Percentiles rank a stretch among this genome's conserved stretches.
phyloP scores from a whole-genome alignment of 2,888 invertebrate species.

The Deilephila elpenor region DNA sequence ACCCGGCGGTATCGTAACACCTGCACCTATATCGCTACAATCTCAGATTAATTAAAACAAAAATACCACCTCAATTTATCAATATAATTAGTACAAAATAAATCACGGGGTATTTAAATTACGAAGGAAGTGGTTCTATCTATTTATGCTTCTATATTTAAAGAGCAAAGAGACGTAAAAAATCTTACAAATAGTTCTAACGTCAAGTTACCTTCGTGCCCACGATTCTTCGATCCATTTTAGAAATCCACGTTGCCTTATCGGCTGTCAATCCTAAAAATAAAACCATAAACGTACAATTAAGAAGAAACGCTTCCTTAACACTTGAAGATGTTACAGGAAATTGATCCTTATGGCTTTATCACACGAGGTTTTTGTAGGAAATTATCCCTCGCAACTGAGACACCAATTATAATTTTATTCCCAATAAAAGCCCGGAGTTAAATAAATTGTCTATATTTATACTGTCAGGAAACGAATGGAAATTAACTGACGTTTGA shows the following conservation, averaged over 20 bases:
- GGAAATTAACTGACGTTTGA: constrained; percentile 16
- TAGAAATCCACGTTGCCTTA: no score
- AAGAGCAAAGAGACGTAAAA: no score
- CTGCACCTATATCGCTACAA: not conserved
- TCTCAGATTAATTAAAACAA: not conserved
- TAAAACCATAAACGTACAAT: no score
- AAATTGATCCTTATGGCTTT: no score
- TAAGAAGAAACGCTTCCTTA: no score
- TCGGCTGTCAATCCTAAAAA: no score
- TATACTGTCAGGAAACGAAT: constrained; percentile 23
- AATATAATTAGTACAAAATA: not conserved
- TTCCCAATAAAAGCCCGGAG: constrained; percentile 3
- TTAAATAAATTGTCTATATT: constrained; percentile 4
- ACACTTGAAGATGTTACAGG: no score
- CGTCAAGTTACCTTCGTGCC: no score
- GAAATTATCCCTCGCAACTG: not conserved
- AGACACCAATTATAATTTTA: constrained; percentile 10
- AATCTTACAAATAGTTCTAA: no score
- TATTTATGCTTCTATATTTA: no score
- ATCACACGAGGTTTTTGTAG: not conserved
- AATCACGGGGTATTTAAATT: not conserved
- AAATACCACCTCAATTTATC: not conserved
- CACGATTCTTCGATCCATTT: no score
- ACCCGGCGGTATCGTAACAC: not conserved
- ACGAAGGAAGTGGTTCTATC: not conserved